Evolutionary conservation across 2,113 vertebrate genomes (phyloP).

Genomic region (Menidia beryllina): DNA sequence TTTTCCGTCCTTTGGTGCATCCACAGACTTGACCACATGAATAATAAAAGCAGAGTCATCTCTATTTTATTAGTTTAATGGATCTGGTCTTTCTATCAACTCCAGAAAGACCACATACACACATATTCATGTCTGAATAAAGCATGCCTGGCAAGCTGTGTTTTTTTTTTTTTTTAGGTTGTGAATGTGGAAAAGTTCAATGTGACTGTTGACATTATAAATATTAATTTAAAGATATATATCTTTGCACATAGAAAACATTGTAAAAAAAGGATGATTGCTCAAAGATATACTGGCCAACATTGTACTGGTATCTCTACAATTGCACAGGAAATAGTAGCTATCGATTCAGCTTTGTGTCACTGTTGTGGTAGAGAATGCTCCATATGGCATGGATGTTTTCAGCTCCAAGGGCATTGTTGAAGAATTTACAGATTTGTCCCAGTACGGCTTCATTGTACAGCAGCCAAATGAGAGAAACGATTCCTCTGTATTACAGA

Average conservation of each 20-base stretch:
- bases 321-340: not conserved
- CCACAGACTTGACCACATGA: slow-evolving; percentile 38
- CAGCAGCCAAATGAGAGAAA: not conserved
- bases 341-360: too few relatives aligned
- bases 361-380: not conserved
- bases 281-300: not conserved
- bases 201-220: not conserved
- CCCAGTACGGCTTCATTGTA: not conserved
- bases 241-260: not conserved
- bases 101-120: slow-evolving; percentile 15
- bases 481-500: slow-evolving; percentile 70
- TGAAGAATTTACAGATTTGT: too few relatives aligned
- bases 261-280: not conserved
- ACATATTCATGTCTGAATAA: slow-evolving; percentile 4
- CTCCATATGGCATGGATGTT: not conserved
- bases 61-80: slow-evolving; percentile 74
- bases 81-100: slow-evolving; percentile 34
- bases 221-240: not conserved
- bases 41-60: slow-evolving; percentile 56
- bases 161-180: slow-evolving; percentile 1
- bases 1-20: slow-evolving; percentile 30
- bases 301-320: not conserved
- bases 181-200: slow-evolving; percentile 10
- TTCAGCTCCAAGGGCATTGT: too few relatives aligned
- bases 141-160: not conserved